phyloP scores from a whole-genome alignment of 2,797 vertebrate genomes.

The Telmatherina bonti region DNA sequence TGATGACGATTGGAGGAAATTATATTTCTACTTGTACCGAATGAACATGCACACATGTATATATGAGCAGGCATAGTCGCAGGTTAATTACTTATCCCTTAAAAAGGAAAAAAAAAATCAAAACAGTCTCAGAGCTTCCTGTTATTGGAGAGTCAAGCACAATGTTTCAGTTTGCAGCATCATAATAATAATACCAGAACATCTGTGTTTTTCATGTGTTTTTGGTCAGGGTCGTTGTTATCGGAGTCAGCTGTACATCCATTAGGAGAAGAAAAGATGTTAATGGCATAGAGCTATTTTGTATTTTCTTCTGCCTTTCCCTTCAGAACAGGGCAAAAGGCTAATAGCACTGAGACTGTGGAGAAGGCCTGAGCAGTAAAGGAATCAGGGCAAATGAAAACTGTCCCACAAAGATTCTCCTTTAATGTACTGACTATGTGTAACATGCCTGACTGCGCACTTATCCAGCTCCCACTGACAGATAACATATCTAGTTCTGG shows the following conservation, averaged over 20 bases:
- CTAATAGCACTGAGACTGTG: constrained; percentile 67
- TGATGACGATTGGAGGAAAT: too few species aligned
- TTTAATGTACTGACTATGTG: too few species aligned
- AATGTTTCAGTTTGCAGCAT: constrained; percentile 41
- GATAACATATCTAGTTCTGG: too few species aligned
- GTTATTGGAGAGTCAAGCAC: constrained; percentile 3
- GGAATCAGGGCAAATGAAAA: constrained; percentile 71
- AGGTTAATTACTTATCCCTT: not conserved
- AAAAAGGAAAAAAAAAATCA: too few species aligned
- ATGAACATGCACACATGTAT: not conserved
- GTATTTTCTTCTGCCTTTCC: constrained; percentile 29
- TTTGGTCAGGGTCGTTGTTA: constrained; percentile 24
- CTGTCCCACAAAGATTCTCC: constrained; percentile 20
- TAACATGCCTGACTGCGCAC: constrained; percentile 37
- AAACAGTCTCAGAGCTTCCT: too few species aligned
- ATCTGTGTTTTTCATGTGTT: constrained; percentile 49
- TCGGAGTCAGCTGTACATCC: constrained; percentile 42
- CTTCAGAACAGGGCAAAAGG: constrained; percentile 62
- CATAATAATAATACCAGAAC: constrained; percentile 39
- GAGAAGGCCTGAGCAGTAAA: constrained; percentile 53
- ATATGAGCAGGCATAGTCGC: not conserved
- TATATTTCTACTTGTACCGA: too few species aligned
- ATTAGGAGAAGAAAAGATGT: not conserved
- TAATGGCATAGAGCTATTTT: constrained; percentile 5
- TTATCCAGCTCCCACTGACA: constrained; percentile 49